phyloP scores from a whole-genome alignment of 2,113 vertebrate species.

The Vidua chalybeata region DNA sequence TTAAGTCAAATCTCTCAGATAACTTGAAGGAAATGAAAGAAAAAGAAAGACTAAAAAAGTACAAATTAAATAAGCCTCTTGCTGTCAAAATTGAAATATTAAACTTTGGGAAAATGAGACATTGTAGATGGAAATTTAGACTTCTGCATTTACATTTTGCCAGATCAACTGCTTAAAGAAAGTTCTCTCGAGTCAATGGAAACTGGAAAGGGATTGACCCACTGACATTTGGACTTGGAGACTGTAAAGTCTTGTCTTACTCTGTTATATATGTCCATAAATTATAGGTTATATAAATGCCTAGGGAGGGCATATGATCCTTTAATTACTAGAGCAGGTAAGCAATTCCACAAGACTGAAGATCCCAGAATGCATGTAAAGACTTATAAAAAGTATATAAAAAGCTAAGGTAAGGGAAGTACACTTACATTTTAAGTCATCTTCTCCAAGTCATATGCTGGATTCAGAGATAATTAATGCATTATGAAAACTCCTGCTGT shows the following conservation, averaged over 20 bases:
- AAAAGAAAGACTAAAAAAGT: neutral
- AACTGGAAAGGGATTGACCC: neutral
- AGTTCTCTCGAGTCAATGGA: neutral
- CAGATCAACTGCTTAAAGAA: neutral
- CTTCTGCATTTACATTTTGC: neutral
- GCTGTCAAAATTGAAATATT: neutral
- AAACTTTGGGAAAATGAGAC: neutral
- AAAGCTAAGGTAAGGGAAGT: neutral
- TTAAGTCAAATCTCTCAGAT: neutral
- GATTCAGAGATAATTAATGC: neutral
- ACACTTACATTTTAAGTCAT: neutral
- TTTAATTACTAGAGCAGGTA: neutral
- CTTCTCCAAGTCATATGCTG: neutral
- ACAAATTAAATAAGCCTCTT: neutral
- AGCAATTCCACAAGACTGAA: neutral
- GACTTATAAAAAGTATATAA: neutral
- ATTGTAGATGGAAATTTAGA: neutral
- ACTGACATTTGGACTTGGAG: neutral
- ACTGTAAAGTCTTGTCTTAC: neutral
- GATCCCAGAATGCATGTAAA: neutral
- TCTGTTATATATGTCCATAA: neutral
- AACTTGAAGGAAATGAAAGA: neutral
- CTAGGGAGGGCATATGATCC: neutral
- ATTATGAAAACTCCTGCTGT: neutral
- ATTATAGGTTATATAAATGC: neutral